Base-by-base conservation (phyloP, 2,888 invertebrate genomes). In the Hoplodrina blanda region DNA sequence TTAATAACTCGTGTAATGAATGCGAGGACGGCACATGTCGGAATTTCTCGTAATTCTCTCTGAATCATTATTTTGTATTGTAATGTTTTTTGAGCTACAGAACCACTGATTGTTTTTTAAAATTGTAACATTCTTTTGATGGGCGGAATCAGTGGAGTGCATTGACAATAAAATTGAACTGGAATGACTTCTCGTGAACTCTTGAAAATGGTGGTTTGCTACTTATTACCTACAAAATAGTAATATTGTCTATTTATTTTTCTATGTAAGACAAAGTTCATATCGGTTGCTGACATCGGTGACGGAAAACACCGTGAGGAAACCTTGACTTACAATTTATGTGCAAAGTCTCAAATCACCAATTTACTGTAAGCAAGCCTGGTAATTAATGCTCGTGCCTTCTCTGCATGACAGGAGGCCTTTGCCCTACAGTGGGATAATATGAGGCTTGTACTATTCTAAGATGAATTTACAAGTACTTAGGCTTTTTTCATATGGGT, bases 1-100 rank as follows among this genome's bases (percentile, higher is more conserved):
- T 81, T 69, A 81, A 77, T 69, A 70, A 62, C 37, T 54, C 61
- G n/a, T 50, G 76, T 44, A 54, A 65, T 37, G 46, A 41, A 46
- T 20, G 49, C 56, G 25, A 37, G 62, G 54, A 60, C 44, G 59
- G 33, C 30, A 66, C 46, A 25, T 61, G 60, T 75, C 37, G 46
- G 37, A 60, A n/a, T 15, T 80, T 64, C 59, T 53, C 41, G 49
- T 73, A 49, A 73, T 79, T 73, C 79, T 63, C 10, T 41, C 37
- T 49, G 53, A 54, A 19, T 62, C 5, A 50, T 46, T 44, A n/a
- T 64, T 62, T 62, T 33, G 50, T 52, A 49, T 17, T n/a, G 41
- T 25, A 11, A 4, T 19, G 15, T 57, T 19, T 41, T 62, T 67
- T 10, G 30, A 59, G 6, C 19, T 71, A 62, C 82, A 13, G 82